These are phyloP conservation scores for Artemia sinica DNA, from an alignment of 2,888 invertebrate genomes.

Conservation along the genomic window DNA sequence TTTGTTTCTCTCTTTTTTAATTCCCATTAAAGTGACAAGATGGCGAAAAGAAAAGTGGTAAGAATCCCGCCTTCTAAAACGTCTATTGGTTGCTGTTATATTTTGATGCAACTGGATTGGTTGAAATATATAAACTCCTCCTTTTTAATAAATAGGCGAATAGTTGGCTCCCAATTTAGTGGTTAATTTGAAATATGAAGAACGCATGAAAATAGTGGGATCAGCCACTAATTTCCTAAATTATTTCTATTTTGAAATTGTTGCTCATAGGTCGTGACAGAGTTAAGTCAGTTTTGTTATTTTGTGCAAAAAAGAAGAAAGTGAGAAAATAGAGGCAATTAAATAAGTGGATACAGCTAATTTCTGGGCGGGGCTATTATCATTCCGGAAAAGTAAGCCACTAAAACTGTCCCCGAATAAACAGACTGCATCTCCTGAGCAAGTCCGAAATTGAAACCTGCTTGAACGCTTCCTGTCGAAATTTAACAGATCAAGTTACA, in stretches of 20 bases:
- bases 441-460: background rate
- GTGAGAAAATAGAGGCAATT: too few relatives aligned
- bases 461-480: background rate
- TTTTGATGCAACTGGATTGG: background rate
- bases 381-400: constrained; percentile 1
- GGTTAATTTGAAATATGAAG: constrained; percentile 10
- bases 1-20: constrained; percentile 11
- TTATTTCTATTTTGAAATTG: constrained; percentile 8
- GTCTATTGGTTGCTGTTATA: background rate
- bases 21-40: constrained; percentile 10
- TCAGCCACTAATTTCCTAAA: constrained; percentile 2
- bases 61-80: background rate
- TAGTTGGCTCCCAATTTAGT: constrained; percentile 10
- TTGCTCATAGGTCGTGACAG: background rate
- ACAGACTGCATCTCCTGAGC: constrained; percentile 13
- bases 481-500: constrained; percentile 1
- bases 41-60: background rate
- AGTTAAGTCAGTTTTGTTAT: too few relatives aligned
- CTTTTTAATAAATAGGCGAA: background rate
- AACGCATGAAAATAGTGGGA: background rate
- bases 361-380: constrained; percentile 1
- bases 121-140: background rate
- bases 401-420: background rate
- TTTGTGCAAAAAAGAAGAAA: too few relatives aligned
- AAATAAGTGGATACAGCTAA: background rate